Base-by-base conservation (phyloP, 2,113 vertebrate genomes). In the Catagonus wagneri region DNA sequence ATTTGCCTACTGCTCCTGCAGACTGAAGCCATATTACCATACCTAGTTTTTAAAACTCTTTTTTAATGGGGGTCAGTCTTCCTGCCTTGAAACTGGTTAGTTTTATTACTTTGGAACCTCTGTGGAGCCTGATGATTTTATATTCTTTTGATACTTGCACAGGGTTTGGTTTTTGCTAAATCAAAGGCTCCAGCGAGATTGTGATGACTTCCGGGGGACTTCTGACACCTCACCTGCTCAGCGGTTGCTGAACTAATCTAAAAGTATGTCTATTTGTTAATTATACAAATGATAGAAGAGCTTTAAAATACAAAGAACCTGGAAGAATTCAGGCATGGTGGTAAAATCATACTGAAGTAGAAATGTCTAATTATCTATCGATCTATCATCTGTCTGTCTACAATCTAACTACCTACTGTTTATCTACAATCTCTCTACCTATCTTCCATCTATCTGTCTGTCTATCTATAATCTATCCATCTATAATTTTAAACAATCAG, bases 1-100 rank as follows among this genome's bases (percentile, higher is more conserved):
- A 88, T 96, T 96, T 98, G 98, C 97, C 92, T 94, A 90, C 19
- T 88, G 94, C 32, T 83, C n/a, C 60, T 87, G 34, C 1, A 15
- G 68, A 94, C 54, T 87, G 79, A 95, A 97, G 92, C 76, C 12
- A 7, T 75, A 91, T 94, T 72, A 90, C 6, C 66, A 50, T 86
- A 74, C 15, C 50, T 91, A 50, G 71, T 0, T 19, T 66, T 75
- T 80, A 81, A 96, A 83, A 90, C 71, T 91, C 36, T 58, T 96
- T 34, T 95, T 83, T 92, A 94, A 97, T 90, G 54, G 32, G 14
- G 81, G 80, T 86, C 65, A 69, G 93, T 90, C 89, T 94, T 93
- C 74, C 69, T 3, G 4, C 54, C 61, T 89, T 5, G 22, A 78
- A 87, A 95, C 12, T 52, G 61, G 79, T 25, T 96, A 17, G 44